These are phyloP conservation scores for Butorides virescens DNA, from an alignment of 2,113 vertebrate species.

Conservation along the genomic window DNA sequence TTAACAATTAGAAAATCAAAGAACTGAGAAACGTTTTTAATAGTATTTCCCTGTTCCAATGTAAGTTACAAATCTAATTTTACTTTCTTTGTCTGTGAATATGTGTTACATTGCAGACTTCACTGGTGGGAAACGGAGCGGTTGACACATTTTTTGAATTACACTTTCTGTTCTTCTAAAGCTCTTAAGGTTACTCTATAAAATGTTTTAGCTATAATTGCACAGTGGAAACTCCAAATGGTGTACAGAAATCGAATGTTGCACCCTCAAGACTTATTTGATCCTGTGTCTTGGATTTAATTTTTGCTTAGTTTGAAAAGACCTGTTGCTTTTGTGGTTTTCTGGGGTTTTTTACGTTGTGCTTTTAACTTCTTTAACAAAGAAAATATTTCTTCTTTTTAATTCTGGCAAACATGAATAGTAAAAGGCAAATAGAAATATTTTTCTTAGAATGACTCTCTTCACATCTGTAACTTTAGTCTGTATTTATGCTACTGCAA, in stretches of 20 bases:
- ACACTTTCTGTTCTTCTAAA: background rate
- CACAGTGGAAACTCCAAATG: background rate
- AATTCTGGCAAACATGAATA: background rate
- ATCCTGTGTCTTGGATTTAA: background rate
- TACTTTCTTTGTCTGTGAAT: background rate
- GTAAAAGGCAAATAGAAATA: background rate
- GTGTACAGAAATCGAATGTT: background rate
- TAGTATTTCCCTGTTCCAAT: background rate
- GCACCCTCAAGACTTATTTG: background rate
- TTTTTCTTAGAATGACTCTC: background rate
- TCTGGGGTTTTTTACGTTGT: background rate
- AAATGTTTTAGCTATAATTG: background rate
- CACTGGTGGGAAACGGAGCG: background rate
- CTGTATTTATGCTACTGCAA: background rate
- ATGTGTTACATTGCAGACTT: background rate
- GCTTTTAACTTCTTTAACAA: background rate
- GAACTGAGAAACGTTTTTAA: background rate
- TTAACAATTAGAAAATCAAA: background rate
- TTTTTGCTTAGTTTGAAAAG: conserved; percentile 1
- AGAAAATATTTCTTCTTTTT: conserved; percentile 5
- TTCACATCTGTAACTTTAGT: background rate
- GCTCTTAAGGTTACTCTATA: background rate
- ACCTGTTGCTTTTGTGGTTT: conserved; percentile 7
- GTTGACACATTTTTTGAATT: background rate
- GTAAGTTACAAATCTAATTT: background rate